Base-by-base conservation (phyloP, 2,797 vertebrate species). In the Psittacula echo region DNA sequence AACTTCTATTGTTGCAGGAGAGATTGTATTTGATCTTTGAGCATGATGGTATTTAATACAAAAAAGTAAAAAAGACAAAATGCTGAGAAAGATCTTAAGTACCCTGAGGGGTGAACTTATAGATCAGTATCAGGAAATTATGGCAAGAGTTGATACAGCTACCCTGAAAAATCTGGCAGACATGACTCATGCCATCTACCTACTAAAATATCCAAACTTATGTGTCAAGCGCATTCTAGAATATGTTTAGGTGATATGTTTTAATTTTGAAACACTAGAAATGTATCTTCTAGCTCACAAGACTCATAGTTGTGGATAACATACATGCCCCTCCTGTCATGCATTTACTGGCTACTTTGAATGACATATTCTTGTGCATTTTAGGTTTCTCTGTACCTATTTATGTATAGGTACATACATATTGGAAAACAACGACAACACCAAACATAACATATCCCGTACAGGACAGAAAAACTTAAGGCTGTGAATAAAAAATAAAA, bases 191-290 rank as follows among this genome's bases (percentile, higher is more conserved):
- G 41, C 27, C 89, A 34, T 39, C 17, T 41, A 42, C 50, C 41
- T 93, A 75, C 67, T 75, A 72, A 95, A 67, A 71, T 41, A 61
- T 68, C 29, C 61, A 92, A 81, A 95, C 50, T 47, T 54, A 94
- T 96, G 93, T 89, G 74, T 87, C 90, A 94, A 89, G 66, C 86
- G 10, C 21, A 58, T 76, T 86, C 37, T 87, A 30, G 53, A 96
- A 84, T 90, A 71, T 53, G 9, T 29, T 87, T 77, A 8, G 17
- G 45, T 89, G 26, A 37, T 51, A 70, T 18, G 44, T 83, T 90
- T 93, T 89, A n/a, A 68, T 79, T 75, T 72, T 62, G 48, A 67
- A 90, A 72, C 18, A 86, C 11, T 93, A 54, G 7, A 83, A 95
- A 85, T 20, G 3, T 79, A 34, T 60, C 70, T 93, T 91, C 10